Base-by-base conservation (phyloP, 2,797 vertebrate species). In the Xerus rutilus region DNA sequence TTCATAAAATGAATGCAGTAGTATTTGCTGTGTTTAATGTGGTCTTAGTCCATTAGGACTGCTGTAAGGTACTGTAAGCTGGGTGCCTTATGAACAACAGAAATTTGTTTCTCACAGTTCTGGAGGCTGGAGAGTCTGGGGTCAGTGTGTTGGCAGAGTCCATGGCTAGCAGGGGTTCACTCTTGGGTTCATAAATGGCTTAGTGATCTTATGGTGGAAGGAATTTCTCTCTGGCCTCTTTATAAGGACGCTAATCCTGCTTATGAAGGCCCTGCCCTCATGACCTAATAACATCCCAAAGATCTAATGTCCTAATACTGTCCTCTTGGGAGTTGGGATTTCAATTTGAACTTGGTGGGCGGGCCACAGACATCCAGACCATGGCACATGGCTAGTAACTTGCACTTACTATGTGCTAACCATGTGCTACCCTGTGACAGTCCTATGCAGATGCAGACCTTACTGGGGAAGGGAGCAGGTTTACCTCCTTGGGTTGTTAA, bases 401-500 rank as follows among this genome's bases (percentile, higher is more conserved):
- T 20, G 93, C 39, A 32, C 59, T 54, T 72, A 47, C 4, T n/a
- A 43, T 35, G 10, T 59, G 52, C 79, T 83, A 32, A 13, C 43
- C 7, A 0, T 3, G 3, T 52, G 74, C 67, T 35, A 0, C 23
- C 14, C 78, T 15, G 0, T 52, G 8, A 39, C n/a, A 62, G 64
- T 65, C 47, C 28, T 57, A 0, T 47, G 69, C n/a, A 86, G 64
- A 72, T 52, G 11, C 45, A 25, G 10, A 39, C 69, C 69, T 94
- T 77, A 43, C 32, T 79, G 62, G 54, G 57, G 3, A 2, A 1
- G 39, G 30, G 47, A 57, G 59, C 39, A 45, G 43, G 78, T 79
- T 96, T 95, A 65, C 94, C 47, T 97, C 96, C 96, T 1, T 81
- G 84, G 43, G 67, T 92, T 91, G 49, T 90, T 81, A 91, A 91